Evolutionary conservation across 2,888 invertebrate species (phyloP).

Genomic region (Coremacera marginata): DNA sequence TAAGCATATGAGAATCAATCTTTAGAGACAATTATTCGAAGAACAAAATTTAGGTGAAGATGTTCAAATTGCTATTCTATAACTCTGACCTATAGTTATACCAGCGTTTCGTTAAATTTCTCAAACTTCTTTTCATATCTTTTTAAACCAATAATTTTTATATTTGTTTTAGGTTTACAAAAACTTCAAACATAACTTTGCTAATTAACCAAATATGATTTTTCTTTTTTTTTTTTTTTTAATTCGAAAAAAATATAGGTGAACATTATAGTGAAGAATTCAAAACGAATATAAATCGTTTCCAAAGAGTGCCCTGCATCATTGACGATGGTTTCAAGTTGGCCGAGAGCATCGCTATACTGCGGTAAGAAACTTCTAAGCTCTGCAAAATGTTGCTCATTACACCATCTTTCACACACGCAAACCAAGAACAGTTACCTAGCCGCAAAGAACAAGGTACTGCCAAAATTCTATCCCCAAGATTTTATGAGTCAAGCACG

Average conservation of each 20-base stretch:
- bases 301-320: conserved; percentile 77
- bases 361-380: conserved; percentile 70
- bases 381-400: not conserved
- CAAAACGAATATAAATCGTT: conserved; percentile 71
- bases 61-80: too few relatives aligned
- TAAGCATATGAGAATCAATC: too few relatives aligned
- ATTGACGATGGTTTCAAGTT: conserved; percentile 78
- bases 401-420: not conserved
- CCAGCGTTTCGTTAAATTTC: not conserved
- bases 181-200: too few relatives aligned
- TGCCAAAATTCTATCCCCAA: conserved; percentile 77
- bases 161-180: conserved; percentile 15
- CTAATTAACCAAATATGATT: too few relatives aligned
- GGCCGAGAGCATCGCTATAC: conserved; percentile 78
- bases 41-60: too few relatives aligned
- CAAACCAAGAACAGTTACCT: conserved; percentile 52
- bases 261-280: conserved; percentile 76
- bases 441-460: conserved; percentile 62
- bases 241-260: conserved; percentile 61
- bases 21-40: too few relatives aligned
- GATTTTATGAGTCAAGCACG: conserved; percentile 73
- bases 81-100: too few relatives aligned
- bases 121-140: not conserved
- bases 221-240: not conserved
- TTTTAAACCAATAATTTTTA: conserved; percentile 8